A percentile compares a stretch with the other conserved stretches of the same genome.
Evolutionary conservation across 2,113 vertebrate genomes (phyloP).

Genomic region (Melanotaenia duboulayi): DNA sequence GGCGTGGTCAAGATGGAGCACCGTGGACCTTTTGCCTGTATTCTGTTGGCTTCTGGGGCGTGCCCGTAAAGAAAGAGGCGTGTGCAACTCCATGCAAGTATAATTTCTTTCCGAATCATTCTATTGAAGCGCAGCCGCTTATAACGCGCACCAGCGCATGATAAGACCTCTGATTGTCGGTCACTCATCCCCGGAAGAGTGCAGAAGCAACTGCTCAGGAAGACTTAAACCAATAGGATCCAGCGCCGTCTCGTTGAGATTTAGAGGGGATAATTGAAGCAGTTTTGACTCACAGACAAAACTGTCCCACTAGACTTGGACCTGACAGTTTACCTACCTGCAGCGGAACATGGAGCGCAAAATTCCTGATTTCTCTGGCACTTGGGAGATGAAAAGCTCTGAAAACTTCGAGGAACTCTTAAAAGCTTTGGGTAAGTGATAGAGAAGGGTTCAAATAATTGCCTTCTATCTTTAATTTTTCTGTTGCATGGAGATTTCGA

Average conservation of each 20-base stretch:
- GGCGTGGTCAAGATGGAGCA: constrained; percentile 48
- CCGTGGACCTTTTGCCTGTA: constrained; percentile 13
- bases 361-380: constrained; percentile 89
- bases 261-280: constrained; percentile 6
- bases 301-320: constrained; percentile 26
- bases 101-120: constrained; percentile 54
- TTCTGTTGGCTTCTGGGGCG: constrained; percentile 54
- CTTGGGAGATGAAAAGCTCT: constrained; percentile 92
- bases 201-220: constrained; percentile 28
- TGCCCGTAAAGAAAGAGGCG: constrained; percentile 62
- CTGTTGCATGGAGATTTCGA: constrained; percentile 10
- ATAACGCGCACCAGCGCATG: constrained; percentile 41
- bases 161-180: constrained; percentile 27
- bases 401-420: constrained; percentile 95
- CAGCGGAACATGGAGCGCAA: constrained; percentile 78
- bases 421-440: constrained; percentile 88
- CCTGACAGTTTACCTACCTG: constrained; percentile 34
- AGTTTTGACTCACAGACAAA: constrained; percentile 19
- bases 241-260: background rate
- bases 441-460: background rate
- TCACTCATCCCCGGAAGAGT: constrained; percentile 21
- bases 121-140: constrained; percentile 57
- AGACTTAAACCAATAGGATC: background rate
- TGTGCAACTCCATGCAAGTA: constrained; percentile 50
- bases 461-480: constrained; percentile 9